Conservation (phyloP, 2,113 vertebrate species). For the Passer domesticus region DNA sequence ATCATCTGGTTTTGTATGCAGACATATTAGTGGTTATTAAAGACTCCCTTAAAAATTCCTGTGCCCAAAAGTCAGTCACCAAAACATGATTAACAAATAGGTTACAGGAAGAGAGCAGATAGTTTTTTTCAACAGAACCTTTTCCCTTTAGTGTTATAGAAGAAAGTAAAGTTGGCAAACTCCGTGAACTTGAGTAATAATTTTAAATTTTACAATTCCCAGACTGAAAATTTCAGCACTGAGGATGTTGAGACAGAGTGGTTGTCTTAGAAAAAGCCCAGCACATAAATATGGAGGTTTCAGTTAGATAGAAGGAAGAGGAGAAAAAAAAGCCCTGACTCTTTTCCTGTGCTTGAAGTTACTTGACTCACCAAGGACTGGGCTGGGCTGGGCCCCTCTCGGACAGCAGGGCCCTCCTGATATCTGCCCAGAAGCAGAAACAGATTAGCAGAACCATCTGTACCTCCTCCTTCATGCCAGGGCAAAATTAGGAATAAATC, state of each 20-base stretch:
- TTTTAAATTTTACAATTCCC: neutral
- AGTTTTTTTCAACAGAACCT: conserved; percentile 21
- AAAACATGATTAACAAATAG: conserved; percentile 75
- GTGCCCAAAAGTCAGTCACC: conserved; percentile 74
- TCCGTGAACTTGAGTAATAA: neutral
- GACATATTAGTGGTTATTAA: conserved; percentile 76
- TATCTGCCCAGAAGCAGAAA: neutral
- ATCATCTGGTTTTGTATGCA: conserved; percentile 75
- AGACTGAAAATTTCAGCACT: neutral
- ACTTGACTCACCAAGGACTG: neutral
- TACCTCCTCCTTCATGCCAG: rapidly evolving
- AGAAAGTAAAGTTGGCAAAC: conserved; percentile 24
- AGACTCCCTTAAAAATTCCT: conserved; percentile 71
- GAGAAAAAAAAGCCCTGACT: neutral
- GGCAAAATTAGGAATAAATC: neutral
- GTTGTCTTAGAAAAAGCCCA: neutral
- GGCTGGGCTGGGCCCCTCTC: neutral
- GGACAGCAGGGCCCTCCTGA: rapidly evolving
- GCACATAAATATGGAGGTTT: neutral
- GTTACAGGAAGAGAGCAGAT: conserved; percentile 69
- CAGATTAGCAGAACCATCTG: neutral
- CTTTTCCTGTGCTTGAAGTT: neutral
- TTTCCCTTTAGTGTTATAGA: neutral
- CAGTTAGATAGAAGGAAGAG: neutral
- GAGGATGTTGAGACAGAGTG: neutral